Evolutionary conservation across 1,140 invertebrate genomes (phyloP).

Genomic region (Bombus cullumanus): DNA sequence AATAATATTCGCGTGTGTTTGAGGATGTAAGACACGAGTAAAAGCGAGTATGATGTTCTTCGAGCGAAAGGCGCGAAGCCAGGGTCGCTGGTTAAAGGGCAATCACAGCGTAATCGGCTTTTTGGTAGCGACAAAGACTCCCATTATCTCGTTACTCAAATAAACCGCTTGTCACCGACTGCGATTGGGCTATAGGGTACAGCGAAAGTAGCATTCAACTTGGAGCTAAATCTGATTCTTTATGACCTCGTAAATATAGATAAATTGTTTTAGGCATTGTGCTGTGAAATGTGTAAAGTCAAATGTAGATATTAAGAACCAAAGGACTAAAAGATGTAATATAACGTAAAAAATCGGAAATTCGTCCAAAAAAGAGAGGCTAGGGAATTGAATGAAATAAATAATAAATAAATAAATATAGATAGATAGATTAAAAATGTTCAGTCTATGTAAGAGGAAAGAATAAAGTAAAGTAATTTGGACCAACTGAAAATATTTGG

Average conservation of each 20-base stretch:
- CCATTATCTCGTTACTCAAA: slow-evolving; percentile 79
- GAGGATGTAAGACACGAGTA: slow-evolving; percentile 44
- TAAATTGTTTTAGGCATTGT: neutral
- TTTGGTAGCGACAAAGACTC: slow-evolving; percentile 73
- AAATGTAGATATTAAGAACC: no score
- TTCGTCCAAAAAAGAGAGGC: no score
- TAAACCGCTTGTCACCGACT: slow-evolving; percentile 69
- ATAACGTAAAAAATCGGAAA: no score
- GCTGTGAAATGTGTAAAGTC: no score
- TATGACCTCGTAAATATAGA: neutral
- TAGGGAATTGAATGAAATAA: no score
- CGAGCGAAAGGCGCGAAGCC: slow-evolving; percentile 30
- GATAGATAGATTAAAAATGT: no score
- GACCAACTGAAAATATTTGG: no score
- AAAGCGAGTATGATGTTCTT: slow-evolving; percentile 31
- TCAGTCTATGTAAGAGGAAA: no score
- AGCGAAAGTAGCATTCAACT: slow-evolving; percentile 48
- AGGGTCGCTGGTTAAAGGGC: slow-evolving; percentile 44
- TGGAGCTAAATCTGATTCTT: neutral
- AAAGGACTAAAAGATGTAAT: no score
- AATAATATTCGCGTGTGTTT: slow-evolving; percentile 6
- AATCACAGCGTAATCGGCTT: slow-evolving; percentile 69
- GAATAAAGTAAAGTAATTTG: no score
- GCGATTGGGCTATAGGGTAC: slow-evolving; percentile 52
- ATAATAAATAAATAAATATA: no score